Percentiles rank a stretch among this genome's conserved stretches.
phyloP scores from a whole-genome alignment of 2,888 invertebrate genomes.

The Nomada flava region DNA sequence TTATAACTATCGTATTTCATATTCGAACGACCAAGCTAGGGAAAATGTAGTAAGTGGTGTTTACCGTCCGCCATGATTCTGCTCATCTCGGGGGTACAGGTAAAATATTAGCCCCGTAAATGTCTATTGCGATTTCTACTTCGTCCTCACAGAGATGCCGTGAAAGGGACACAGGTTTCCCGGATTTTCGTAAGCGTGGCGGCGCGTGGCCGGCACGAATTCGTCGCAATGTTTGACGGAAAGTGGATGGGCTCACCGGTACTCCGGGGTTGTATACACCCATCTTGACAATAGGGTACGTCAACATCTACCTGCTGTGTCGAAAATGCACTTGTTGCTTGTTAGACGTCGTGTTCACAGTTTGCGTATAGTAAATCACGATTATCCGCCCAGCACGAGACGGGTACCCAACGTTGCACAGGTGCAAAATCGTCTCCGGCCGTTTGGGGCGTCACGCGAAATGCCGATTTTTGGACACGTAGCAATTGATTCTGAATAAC shows the following conservation, averaged over 20 bases:
- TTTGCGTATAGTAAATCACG: constrained; percentile 64
- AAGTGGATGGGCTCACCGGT: background rate
- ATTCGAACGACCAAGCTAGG: background rate
- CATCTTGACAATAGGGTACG: constrained; percentile 54
- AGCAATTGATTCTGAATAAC: background rate
- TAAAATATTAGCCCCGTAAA: constrained; percentile 49
- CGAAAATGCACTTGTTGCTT: constrained; percentile 63
- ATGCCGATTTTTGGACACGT: background rate
- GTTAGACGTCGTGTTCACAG: constrained; percentile 8
- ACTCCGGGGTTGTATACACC: constrained; percentile 38
- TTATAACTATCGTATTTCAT: constrained; percentile 45
- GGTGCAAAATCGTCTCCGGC: background rate
- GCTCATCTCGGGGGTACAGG: background rate
- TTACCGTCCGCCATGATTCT: constrained; percentile 1
- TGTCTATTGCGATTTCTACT: background rate
- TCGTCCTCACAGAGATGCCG: background rate
- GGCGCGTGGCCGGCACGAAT: constrained; percentile 68
- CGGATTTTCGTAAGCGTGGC: constrained; percentile 59
- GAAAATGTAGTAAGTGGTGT: constrained; percentile 18
- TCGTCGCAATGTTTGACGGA: constrained; percentile 25
- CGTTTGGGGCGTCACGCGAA: too few relatives aligned
- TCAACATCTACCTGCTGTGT: constrained; percentile 71
- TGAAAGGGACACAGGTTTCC: constrained; percentile 11
- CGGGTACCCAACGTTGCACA: constrained; percentile 5
- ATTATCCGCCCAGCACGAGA: constrained; percentile 56